Conservation (phyloP, 2,113 vertebrate species). For the Psophia crepitans region DNA sequence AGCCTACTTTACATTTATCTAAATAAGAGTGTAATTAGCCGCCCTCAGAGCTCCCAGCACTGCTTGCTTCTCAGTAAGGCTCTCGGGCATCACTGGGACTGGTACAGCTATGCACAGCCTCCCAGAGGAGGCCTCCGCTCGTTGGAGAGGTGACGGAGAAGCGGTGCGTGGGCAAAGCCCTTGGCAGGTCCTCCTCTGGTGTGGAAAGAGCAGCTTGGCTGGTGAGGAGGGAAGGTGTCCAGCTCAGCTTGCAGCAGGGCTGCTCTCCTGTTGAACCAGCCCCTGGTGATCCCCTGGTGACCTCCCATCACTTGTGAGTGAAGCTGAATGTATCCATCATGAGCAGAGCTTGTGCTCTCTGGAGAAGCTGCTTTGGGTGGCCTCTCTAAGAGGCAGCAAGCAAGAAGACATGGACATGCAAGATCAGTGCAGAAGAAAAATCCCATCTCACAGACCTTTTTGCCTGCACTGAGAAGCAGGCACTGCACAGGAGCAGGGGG, state of each 20-base stretch:
- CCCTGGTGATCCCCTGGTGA: not conserved
- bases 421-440: not conserved
- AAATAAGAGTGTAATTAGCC: not conserved
- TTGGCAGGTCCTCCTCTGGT: fast-evolving
- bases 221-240: not conserved
- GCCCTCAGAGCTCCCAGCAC: not conserved
- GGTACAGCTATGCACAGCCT: not conserved
- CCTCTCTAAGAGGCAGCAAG: not conserved
- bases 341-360: not conserved
- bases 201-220: not conserved
- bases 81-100: not conserved
- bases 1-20: not conserved
- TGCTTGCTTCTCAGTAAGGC: not conserved
- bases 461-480: not conserved
- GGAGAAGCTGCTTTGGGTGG: not conserved
- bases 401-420: not conserved
- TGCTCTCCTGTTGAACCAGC: not conserved
- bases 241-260: not conserved
- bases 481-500: not conserved
- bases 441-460: not conserved
- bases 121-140: not conserved
- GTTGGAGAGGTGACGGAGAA: not conserved
- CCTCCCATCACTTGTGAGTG: not conserved
- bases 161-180: fast-evolving
- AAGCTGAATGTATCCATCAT: not conserved